phyloP scores from a whole-genome alignment of 2,888 invertebrate genomes.

The Drosophila kuntzei region DNA sequence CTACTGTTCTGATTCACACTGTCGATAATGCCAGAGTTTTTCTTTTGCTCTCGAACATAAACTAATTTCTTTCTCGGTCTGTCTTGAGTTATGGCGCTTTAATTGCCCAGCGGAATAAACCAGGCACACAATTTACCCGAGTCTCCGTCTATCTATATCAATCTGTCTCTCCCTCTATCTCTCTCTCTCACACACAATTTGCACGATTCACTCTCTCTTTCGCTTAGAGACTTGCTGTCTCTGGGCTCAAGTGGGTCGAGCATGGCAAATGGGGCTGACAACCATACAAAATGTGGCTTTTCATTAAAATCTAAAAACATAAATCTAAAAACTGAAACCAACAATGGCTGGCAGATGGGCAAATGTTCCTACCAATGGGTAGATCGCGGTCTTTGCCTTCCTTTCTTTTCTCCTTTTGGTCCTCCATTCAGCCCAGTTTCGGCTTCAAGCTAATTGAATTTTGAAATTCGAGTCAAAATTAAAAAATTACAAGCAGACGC shows the following conservation, averaged over 20 bases:
- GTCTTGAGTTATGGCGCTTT: constrained; percentile 62
- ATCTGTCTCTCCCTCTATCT: background rate
- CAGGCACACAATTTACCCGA: constrained; percentile 53
- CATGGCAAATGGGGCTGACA: background rate
- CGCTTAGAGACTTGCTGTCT: background rate
- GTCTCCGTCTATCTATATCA: background rate
- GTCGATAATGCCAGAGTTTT: constrained; percentile 2
- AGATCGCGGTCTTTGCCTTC: constrained; percentile 37
- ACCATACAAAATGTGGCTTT: constrained; percentile 66
- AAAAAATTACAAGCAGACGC: constrained; percentile 70
- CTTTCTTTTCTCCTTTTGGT: background rate
- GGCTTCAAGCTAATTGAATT: constrained; percentile 71
- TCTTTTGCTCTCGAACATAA: constrained; percentile 2
- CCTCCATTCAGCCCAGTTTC: constrained; percentile 21
- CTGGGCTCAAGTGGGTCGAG: background rate
- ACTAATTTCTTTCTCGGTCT: constrained; percentile 27
- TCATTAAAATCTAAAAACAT: constrained; percentile 76
- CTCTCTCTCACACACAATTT: background rate
- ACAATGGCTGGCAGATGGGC: constrained; percentile 40
- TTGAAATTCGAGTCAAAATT: constrained; percentile 72
- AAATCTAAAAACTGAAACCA: constrained; percentile 72
- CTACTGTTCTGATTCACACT: background rate
- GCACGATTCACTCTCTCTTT: background rate
- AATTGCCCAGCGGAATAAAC: constrained; percentile 50
- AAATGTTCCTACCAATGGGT: constrained; percentile 10